phyloP scores from a whole-genome alignment of 2,797 vertebrate genomes.

The Silurus aristotelis region DNA sequence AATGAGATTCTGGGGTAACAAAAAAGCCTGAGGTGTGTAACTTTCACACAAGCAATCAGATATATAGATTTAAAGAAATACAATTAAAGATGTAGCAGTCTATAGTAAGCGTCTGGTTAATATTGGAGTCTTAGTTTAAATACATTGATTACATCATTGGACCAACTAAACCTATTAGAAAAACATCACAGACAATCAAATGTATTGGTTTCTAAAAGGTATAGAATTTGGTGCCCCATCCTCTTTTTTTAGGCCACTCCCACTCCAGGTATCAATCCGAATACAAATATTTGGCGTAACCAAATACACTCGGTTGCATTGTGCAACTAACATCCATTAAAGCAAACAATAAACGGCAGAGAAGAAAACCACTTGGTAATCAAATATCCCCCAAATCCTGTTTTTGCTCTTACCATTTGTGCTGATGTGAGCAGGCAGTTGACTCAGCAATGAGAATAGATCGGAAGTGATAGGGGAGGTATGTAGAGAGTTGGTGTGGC shows the following conservation, averaged over 20 bases:
- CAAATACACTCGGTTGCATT: background rate
- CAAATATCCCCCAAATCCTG: background rate
- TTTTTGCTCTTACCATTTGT: slow-evolving; percentile 61
- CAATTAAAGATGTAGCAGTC: background rate
- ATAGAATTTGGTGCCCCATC: background rate
- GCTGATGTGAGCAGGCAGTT: slow-evolving; percentile 58
- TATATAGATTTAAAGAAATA: background rate
- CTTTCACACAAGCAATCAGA: background rate
- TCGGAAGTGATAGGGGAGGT: slow-evolving; percentile 47
- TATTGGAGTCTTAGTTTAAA: background rate
- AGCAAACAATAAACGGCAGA: background rate
- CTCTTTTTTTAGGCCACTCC: background rate
- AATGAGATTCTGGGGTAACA: background rate
- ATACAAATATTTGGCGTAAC: background rate
- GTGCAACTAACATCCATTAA: background rate
- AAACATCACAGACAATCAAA: background rate
- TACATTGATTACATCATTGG: background rate
- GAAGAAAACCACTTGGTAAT: background rate
- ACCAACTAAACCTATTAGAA: background rate
- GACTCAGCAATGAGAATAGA: slow-evolving; percentile 63
- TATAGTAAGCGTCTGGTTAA: background rate
- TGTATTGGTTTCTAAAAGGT: background rate
- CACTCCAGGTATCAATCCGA: background rate
- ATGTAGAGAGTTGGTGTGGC: slow-evolving; percentile 62
- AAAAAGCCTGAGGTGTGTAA: background rate